A percentile compares a stretch with the other conserved stretches of the same genome.
Evolutionary conservation across 1,140 invertebrate genomes (phyloP).

Genomic region (Cepaea nemoralis): DNA sequence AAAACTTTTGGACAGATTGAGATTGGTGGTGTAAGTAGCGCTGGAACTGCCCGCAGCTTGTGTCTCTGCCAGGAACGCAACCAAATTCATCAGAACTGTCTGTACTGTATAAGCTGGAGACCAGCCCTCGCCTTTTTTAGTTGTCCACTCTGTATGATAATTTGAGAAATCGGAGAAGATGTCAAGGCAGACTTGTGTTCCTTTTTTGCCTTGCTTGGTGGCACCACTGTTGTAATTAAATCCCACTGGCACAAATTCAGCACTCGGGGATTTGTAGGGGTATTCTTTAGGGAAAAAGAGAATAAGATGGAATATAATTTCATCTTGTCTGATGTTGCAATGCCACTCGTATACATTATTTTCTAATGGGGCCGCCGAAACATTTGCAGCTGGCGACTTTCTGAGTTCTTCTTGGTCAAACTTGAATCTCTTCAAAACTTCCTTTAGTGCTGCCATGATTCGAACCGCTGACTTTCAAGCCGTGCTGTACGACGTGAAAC

Average conservation of each 20-base stretch:
- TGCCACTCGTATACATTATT: constrained; percentile 65
- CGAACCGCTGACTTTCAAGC: not conserved
- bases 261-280: constrained; percentile 62
- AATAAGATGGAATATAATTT: constrained; percentile 61
- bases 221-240: constrained; percentile 63
- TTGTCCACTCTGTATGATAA: constrained; percentile 62
- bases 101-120: constrained; percentile 64
- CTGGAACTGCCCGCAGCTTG: not conserved
- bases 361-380: constrained; percentile 60
- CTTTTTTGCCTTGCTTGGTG: constrained; percentile 59
- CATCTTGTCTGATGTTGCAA: constrained; percentile 63
- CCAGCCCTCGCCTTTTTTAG: constrained; percentile 60
- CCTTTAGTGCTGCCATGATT: not conserved
- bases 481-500: not conserved
- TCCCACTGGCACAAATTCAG: constrained; percentile 63
- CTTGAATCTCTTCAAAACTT: constrained; percentile 57
- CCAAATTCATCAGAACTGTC: constrained; percentile 62
- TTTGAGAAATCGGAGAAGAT: constrained; percentile 64
- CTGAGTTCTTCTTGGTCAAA: constrained; percentile 56
- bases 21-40: constrained; percentile 43
- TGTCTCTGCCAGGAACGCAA: constrained; percentile 61
- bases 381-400: constrained; percentile 58
- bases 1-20: constrained; percentile 55
- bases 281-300: constrained; percentile 62
- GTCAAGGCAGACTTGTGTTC: constrained; percentile 58